These are phyloP conservation scores for Grammatotria lemairii DNA, from an alignment of 2,113 vertebrate species.

Conservation along the genomic window DNA sequence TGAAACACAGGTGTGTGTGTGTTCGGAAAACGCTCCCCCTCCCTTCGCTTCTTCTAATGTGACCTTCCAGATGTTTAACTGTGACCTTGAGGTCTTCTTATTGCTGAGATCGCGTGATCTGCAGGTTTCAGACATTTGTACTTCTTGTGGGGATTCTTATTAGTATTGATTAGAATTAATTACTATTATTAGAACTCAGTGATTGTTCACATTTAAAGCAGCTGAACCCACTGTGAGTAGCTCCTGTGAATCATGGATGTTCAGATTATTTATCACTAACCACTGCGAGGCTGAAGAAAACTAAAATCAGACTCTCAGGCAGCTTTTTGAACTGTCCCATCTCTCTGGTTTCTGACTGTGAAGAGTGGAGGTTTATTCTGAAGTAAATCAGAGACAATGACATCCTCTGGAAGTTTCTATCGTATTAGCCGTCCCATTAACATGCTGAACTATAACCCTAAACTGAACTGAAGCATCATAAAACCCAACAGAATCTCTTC, in stretches of 20 bases:
- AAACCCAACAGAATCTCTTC: background rate
- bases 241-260: background rate
- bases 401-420: background rate
- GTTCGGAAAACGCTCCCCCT: background rate
- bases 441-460: background rate
- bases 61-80: background rate
- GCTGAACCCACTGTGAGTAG: background rate
- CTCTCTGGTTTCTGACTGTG: background rate
- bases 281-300: background rate
- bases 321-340: background rate
- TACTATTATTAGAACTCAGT: background rate
- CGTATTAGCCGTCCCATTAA: background rate
- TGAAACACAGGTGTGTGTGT: background rate
- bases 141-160: background rate
- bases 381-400: background rate
- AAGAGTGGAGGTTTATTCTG: background rate
- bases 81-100: background rate
- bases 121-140: background rate
- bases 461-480: background rate
- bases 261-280: background rate
- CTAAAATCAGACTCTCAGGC: background rate
- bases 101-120: background rate
- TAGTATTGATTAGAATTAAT: background rate
- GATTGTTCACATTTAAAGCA: background rate
- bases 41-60: background rate